phyloP scores from a whole-genome alignment of 2,797 vertebrate genomes.

The Premnoplex brunnescens region DNA sequence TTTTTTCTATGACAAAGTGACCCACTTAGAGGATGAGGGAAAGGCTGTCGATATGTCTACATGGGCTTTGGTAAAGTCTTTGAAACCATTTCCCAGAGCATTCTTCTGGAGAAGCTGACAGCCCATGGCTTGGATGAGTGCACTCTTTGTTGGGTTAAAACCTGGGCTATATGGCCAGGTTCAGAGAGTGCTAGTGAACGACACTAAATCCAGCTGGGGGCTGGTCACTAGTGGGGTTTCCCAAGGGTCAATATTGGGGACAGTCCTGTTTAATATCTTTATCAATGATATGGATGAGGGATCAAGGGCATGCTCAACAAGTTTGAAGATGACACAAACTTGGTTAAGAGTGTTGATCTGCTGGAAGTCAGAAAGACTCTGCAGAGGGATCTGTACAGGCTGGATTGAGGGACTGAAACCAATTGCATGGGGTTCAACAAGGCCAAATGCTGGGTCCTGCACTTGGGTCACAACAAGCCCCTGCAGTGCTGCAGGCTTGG shows the following conservation, averaged over 20 bases:
- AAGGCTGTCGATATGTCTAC: not conserved
- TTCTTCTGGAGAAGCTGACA: not conserved
- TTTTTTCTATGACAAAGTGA: not conserved
- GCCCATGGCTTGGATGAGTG: not conserved
- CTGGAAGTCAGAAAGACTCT: not conserved
- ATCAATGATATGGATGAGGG: fast-evolving
- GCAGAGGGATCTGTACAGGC: not conserved
- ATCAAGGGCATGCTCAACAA: not conserved
- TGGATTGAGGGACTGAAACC: not conserved
- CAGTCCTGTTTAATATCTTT: not conserved
- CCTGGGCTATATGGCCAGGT: not conserved
- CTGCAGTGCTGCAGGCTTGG: no score
- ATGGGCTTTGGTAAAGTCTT: not conserved
- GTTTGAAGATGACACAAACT: not conserved
- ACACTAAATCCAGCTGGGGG: not conserved
- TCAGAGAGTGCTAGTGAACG: not conserved
- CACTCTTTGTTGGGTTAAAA: not conserved
- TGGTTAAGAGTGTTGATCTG: not conserved
- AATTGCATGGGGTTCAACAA: not conserved
- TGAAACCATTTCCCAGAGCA: not conserved
- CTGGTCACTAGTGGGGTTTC: not conserved
- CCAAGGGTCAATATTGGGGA: fast-evolving
- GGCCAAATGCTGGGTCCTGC: not conserved
- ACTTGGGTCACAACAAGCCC: not conserved
- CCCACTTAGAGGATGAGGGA: not conserved